phyloP scores from a whole-genome alignment of 2,113 vertebrate genomes.

The Rhegmatorhina hoffmannsi region DNA sequence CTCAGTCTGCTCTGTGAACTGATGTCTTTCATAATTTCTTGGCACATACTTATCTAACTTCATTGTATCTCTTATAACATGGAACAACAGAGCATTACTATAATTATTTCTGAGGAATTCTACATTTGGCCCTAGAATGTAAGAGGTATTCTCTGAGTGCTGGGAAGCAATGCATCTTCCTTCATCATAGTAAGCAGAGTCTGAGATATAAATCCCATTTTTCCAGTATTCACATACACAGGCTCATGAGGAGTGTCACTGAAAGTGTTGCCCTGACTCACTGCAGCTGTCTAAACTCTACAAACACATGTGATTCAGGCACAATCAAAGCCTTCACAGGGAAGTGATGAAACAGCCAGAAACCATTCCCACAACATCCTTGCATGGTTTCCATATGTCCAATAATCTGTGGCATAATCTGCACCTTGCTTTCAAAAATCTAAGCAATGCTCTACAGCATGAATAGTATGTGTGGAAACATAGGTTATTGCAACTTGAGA shows the following conservation, averaged over 20 bases:
- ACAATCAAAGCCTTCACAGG: not conserved
- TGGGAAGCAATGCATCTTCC: not conserved
- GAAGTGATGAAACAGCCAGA: not conserved
- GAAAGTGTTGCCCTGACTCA: not conserved
- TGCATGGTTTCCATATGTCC: not conserved
- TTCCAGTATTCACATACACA: not conserved
- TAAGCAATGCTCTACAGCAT: not conserved
- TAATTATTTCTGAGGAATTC: not conserved
- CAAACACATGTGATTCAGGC: rapidly evolving
- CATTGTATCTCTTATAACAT: not conserved
- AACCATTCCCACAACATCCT: not conserved
- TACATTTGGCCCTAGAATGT: not conserved
- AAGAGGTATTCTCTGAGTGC: not conserved
- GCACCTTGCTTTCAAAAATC: not conserved
- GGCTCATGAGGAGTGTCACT: not conserved
- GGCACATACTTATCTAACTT: not conserved
- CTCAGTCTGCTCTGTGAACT: not conserved
- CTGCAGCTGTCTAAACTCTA: constrained; percentile 40
- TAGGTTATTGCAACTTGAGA: not conserved
- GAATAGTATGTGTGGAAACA: not conserved
- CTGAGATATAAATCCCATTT: not conserved
- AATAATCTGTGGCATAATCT: not conserved
- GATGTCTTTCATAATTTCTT: not conserved
- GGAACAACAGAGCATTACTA: not conserved
- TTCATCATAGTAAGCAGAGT: not conserved